phyloP scores from a whole-genome alignment of 2,113 vertebrate species.

The Vombatus ursinus region DNA sequence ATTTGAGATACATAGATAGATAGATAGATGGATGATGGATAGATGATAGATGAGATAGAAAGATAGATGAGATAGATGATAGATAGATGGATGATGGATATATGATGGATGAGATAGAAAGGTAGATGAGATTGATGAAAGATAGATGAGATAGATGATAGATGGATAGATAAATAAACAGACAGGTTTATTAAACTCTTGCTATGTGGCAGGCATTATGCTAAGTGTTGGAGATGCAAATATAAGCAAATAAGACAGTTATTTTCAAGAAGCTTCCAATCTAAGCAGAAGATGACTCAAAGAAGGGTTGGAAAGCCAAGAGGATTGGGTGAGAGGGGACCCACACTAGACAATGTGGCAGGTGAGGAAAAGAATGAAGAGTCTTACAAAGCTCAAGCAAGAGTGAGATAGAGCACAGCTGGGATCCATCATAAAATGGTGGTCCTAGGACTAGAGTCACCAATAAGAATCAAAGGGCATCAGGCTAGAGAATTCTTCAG shows the following conservation, averaged over 20 bases:
- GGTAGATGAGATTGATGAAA: too few species aligned
- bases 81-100: too few species aligned
- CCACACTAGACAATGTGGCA: neutral
- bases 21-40: too few species aligned
- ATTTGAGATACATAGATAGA: neutral
- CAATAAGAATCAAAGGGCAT: neutral
- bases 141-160: too few species aligned
- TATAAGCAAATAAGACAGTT: neutral
- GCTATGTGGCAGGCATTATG: too few species aligned
- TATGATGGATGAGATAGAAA: too few species aligned
- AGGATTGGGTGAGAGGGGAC: neutral
- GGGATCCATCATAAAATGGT: neutral
- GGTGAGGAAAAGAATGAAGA: neutral
- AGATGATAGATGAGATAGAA: too few species aligned
- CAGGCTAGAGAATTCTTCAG: neutral
- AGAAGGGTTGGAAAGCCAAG: neutral
- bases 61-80: too few species aligned
- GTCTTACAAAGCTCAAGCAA: neutral
- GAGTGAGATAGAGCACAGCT: neutral
- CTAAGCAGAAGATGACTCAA: neutral
- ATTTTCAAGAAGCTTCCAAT: neutral
- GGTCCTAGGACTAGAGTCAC: neutral
- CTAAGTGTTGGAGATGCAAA: neutral
- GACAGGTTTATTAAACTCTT: too few species aligned
- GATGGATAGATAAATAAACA: neutral